Percentiles rank a stretch among this genome's conserved stretches.
phyloP scores from a whole-genome alignment of 2,888 invertebrate genomes.

The Oeneis ivallda region DNA sequence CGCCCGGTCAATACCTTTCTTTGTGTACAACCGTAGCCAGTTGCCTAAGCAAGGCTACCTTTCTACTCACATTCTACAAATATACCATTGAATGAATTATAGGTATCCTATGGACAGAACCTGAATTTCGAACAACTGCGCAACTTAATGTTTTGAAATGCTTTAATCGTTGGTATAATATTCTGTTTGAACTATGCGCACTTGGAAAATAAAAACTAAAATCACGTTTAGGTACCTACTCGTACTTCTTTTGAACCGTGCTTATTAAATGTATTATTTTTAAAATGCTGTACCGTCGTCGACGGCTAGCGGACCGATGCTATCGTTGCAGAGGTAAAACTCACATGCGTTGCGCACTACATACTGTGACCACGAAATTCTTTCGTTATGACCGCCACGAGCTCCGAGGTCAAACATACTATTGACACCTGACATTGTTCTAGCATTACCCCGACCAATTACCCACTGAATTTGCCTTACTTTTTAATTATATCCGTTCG shows the following conservation, averaged over 20 bases:
- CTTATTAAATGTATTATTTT: slow-evolving; percentile 25
- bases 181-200: slow-evolving; percentile 15
- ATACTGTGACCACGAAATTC: slow-evolving; percentile 70
- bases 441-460: slow-evolving; percentile 50
- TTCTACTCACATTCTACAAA: slow-evolving; percentile 46
- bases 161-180: slow-evolving; percentile 23
- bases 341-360: slow-evolving; percentile 62
- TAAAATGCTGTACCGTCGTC: slow-evolving; percentile 34
- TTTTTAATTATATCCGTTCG: slow-evolving; percentile 74
- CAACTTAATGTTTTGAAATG: slow-evolving; percentile 34
- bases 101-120: slow-evolving; percentile 36
- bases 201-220: slow-evolving; percentile 25
- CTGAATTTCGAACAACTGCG: slow-evolving; percentile 36
- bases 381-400: slow-evolving; percentile 66
- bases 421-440: slow-evolving; percentile 78
- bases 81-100: slow-evolving; percentile 38
- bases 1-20: slow-evolving; percentile 44
- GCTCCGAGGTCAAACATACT: slow-evolving; percentile 68
- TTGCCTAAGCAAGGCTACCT: slow-evolving; percentile 46
- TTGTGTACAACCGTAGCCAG: slow-evolving; percentile 41
- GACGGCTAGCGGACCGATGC: slow-evolving; percentile 39
- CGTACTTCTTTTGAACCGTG: slow-evolving; percentile 15
- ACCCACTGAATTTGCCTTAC: slow-evolving; percentile 56
- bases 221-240: slow-evolving; percentile 21
- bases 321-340: slow-evolving; percentile 41